These are phyloP conservation scores for Danio kyathit DNA, from an alignment of 2,797 vertebrate genomes.

Conservation along the genomic window DNA sequence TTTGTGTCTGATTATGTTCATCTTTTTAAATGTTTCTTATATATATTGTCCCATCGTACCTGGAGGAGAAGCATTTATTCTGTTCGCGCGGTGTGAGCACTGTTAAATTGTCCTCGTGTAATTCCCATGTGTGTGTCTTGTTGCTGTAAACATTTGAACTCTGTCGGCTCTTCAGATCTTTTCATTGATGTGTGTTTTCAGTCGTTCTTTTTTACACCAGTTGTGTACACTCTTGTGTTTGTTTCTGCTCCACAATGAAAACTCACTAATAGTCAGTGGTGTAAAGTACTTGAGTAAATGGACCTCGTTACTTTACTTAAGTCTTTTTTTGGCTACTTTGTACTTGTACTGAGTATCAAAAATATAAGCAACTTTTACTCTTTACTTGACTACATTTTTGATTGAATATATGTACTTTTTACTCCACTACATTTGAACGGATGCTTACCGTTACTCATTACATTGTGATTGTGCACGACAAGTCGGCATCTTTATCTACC, in stretches of 20 bases:
- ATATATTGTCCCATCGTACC: constrained; percentile 9
- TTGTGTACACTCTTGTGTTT: constrained; percentile 9
- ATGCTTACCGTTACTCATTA: too few species aligned
- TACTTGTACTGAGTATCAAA: too few species aligned
- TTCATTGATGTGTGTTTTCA: constrained; percentile 23
- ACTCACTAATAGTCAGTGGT: not conserved
- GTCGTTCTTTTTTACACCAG: not conserved
- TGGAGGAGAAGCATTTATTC: constrained; percentile 17
- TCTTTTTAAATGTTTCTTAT: not conserved
- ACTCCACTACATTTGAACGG: too few species aligned
- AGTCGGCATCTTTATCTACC: too few species aligned
- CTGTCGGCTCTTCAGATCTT: constrained; percentile 37
- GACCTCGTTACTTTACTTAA: too few species aligned
- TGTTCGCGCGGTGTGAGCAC: not conserved
- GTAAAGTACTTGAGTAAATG: too few species aligned
- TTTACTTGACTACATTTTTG: too few species aligned
- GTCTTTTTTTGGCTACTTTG: too few species aligned
- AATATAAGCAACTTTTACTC: too few species aligned
- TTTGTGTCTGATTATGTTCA: not conserved
- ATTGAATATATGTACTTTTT: too few species aligned
- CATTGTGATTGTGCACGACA: too few species aligned
- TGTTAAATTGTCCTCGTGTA: not conserved
- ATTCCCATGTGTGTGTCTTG: constrained; percentile 9
- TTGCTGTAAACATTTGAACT: constrained; percentile 26
- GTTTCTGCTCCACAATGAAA: not conserved